Base-by-base conservation (phyloP, 2,888 invertebrate genomes). In the Ormia ochracea region DNA sequence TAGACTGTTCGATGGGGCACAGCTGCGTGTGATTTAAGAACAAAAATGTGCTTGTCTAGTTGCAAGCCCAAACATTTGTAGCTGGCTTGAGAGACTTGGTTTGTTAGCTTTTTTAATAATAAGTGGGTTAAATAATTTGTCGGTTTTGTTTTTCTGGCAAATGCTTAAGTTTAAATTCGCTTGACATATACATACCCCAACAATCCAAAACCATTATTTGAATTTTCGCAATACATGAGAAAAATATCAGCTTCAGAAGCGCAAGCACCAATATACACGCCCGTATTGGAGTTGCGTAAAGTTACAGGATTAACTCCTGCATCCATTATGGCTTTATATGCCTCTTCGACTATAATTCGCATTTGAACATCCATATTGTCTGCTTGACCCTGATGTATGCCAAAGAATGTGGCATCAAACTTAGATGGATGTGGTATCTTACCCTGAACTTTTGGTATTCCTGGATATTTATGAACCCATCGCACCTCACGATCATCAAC, bases 311-410 rank as follows among this genome's bases (percentile, higher is more conserved):
- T 94, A 17, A 93, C 83, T 86, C 93, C 93, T 81, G 95, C 93
- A 91, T 96, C 96, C 75, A 95, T 91, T 19, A 95, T 92, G 69
- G 94, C 94, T 88, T 96, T 96, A 85, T 94, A 94, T 0, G 94
- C 93, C 73, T 93, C 93, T 88, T 95, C 96, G 82, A 96, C 90
- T 61, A 96, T 89, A 75, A 95, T 91, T 79, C 96, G 91, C 84
- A 95, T 93, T 91, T 94, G 94, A 0, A 95, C 94, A 86, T 95
- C 94, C 92, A 95, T 93, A 63, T 93, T 93, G 83, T 94, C 93
- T 0, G 94, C 94, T 86, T 95, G 94, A 82, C 94, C 94, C 83
- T 93, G 93, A 84, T 94, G 93, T 28, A 94, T 92, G 0, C 94
- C 94, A 87, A 95, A 95, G 89, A 94, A 94, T 0, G 93, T 92